Evolutionary conservation across 2,113 vertebrate genomes (phyloP).

Genomic region (Plotosus lineatus): DNA sequence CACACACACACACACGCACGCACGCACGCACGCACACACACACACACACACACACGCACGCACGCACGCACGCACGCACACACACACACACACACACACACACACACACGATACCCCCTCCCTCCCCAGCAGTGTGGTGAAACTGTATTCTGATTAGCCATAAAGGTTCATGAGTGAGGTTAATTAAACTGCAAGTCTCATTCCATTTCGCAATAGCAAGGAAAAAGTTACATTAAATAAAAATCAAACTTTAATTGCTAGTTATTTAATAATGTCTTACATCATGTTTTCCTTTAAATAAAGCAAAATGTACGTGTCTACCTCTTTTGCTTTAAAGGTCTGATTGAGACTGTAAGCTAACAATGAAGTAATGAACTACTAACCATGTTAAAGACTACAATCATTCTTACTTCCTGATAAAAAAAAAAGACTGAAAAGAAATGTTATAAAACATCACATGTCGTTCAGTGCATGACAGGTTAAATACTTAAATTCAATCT

Average conservation of each 20-base stretch:
- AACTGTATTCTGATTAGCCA: constrained; percentile 55
- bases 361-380: constrained; percentile 12
- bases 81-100: not conserved
- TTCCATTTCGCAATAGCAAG: constrained; percentile 38
- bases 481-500: not conserved
- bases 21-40: not conserved
- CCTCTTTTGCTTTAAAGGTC: not conserved
- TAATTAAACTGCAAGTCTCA: constrained; percentile 63
- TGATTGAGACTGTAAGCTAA: not conserved
- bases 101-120: constrained; percentile 11
- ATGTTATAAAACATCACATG: not conserved
- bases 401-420: not conserved
- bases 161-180: constrained; percentile 59
- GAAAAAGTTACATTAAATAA: constrained; percentile 42
- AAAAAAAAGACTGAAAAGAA: not conserved
- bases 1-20: not conserved
- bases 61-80: not conserved
- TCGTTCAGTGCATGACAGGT: no score
- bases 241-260: constrained; percentile 42
- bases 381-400: not conserved
- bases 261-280: constrained; percentile 21
- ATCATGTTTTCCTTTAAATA: constrained; percentile 14
- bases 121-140: constrained; percentile 41
- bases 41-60: not conserved
- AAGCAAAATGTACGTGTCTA: not conserved